Evolutionary conservation across 2,113 vertebrate species (phyloP), one percentile per base, ranked within the genome.

Genomic region (Gambusia holbrooki): DNA sequence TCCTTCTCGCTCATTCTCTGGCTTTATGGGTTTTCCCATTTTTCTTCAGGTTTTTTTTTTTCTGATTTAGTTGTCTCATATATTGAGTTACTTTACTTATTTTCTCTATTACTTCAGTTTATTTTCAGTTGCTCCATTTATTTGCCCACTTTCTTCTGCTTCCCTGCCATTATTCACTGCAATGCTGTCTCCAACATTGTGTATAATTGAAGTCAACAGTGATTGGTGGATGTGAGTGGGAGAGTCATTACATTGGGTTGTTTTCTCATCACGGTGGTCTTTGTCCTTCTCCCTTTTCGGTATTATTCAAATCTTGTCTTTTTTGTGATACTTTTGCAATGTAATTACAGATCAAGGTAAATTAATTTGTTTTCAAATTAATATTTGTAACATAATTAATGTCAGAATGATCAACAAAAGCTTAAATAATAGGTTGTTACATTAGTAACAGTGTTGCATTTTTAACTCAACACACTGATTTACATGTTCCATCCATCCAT

Each of bases 131-230:
- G 28, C 33, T 77, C 19, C 66, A 14, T 45, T 71, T 78, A 58
- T 71, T 62, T 32, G 51, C 25, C 13, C 30, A 27, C 22, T 33
- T 45, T 61, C 33, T 25, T 3, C 35, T 28, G 62, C 74, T 67
- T 29, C n/a, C 71, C 14, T 37, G 40, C 66, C 28, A 74, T 82
- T 66, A 17, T n/a, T 81, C 61, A 61, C 13, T 35, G 45, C 60
- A 37, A 12, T 6, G 64, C 37, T 1, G 0, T 68, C 48, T 63
- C 66, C 27, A 67, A 17, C 62, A 62, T 69, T 32, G 45, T 63
- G 62, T 80, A 48, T 77, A 73, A 80, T 73, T 29, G 54, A 65
- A 58, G 84, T 83, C 76, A 62, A 79, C 66, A 78, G 45, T 66
- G 64, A 84, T 82, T 71, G 63, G 74, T 76, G 29, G 54, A 66